Conservation (phyloP, 2,888 invertebrate genomes). For the Strigamia transsilvanica region DNA sequence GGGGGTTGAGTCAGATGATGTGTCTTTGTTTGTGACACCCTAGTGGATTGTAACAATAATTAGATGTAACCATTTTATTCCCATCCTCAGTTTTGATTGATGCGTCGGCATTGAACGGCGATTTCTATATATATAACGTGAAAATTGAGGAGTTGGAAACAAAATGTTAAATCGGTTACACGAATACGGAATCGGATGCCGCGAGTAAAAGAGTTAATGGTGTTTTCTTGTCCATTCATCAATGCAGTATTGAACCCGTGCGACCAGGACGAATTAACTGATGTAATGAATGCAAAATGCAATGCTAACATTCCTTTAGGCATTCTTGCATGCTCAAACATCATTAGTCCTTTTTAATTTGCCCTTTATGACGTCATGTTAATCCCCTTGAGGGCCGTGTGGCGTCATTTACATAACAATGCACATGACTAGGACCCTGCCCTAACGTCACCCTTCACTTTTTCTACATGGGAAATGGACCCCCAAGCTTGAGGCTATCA, state of each 20-base stretch:
- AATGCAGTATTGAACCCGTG: background rate
- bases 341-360: conserved; percentile 28
- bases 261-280: conserved; percentile 8
- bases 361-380: conserved; percentile 35
- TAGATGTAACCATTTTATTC: conserved; percentile 2
- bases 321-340: conserved; percentile 42
- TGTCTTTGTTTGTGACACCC: conserved; percentile 42
- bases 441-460: background rate
- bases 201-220: background rate
- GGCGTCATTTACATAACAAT: conserved; percentile 34
- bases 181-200: background rate
- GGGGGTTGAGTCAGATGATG: conserved; percentile 28
- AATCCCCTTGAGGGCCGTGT: conserved; percentile 28
- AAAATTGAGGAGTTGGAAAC: no score
- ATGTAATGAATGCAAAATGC: conserved; percentile 21
- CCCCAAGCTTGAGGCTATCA: conserved; percentile 19
- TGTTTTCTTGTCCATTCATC: background rate
- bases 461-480: conserved; percentile 18
- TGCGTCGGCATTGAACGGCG: background rate
- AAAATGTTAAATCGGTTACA: no score
- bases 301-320: conserved; percentile 36
- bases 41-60: conserved; percentile 17
- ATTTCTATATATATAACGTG: no score
- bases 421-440: conserved; percentile 11
- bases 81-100: conserved; percentile 1